Evolutionary conservation across 2,888 invertebrate species (phyloP), one percentile per base, ranked within the genome.

Genomic region (Amorpha juglandis): DNA sequence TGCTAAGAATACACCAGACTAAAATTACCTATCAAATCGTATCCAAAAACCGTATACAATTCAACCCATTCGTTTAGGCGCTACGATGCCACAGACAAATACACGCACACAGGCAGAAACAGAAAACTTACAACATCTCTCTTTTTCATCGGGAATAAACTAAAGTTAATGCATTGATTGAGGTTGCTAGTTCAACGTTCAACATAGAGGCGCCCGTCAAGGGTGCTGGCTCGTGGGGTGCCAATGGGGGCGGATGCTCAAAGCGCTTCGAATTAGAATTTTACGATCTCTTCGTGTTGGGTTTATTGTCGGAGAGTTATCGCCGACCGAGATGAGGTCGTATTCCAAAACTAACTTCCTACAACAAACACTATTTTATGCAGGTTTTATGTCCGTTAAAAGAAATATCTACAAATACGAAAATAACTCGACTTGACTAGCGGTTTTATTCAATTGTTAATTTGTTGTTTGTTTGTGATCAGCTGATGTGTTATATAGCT

Each of bases 251-350:
- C 73, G 73, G 72, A 76, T 77, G 77, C 77, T 76, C 66, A 68
- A 77, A 81, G 76, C 82, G 86, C 85, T 87, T 89, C 84, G 84
- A 91, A 92, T 91, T 90, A 90, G 90, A 91, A 84, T 92, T 92
- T 91, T 90, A 91, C 88, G 85, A 82, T 86, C 90, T 91, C 90
- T 92, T 91, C 91, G 91, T 91, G 91, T 92, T 91, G 87, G 91
- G 91, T 92, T 92, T 91, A 91, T 84, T 87, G 90, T 89, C 87
- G 86, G 87, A 79, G 83, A 88, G 89, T 89, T 89, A 91, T 91
- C 88, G 87, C 83, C 86, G 85, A 87, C 89, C 90, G 86, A 89
- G 90, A 90, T 90, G 91, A 89, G 90, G 81, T 88, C 89, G 90
- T 89, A 89, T 90, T 88, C 91, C 89, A 87, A 89, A 91, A 90